Base-by-base conservation (phyloP, 2,888 invertebrate genomes). In the Drosophila siamana region DNA sequence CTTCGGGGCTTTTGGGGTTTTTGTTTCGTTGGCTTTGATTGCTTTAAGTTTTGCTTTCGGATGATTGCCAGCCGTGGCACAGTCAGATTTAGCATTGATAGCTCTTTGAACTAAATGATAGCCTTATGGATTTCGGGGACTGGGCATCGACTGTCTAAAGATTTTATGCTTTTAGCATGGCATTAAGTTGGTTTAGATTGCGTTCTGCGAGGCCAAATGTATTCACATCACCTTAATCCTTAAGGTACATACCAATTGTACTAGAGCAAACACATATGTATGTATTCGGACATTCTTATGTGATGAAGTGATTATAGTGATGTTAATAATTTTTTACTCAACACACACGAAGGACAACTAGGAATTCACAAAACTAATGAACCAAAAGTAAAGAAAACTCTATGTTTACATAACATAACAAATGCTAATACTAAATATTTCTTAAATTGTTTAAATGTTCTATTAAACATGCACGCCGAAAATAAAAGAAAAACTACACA, bases 31-130 rank as follows among this genome's bases (percentile, higher is more conserved):
- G 65, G 67, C 69, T 87, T 66, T 87, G 82, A 83, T 87, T 83
- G 70, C 87, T 87, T 76, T 71, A 81, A 82, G 83, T 79, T 87
- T 83, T 86, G 80, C 81, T 84, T 75, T 80, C 71, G 52, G 52
- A 65, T 80, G 74, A 83, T 82, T 75, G 80, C 55, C 63, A 51
- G 28, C 47, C 66, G 59, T 61, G 52, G 54, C 73, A 33, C 43
- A 62, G 62, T 57, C 60, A 51, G 71, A 80, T 69, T 66, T 55
- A 62, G 51, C 65, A 56, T 63, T 70, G 73, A 87, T 82, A 73
- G 81, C 82, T 59, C 72, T 81, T 84, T 78, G 81, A 84, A 84
- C 69, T 66, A 70, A 86, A 67, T 67, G 81, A 81, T 81, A 87
- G 70, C 79, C 80, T 13, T 52, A 64, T 63, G 56, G 51, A 64